Evolutionary conservation across 1,140 invertebrate species (phyloP).

Genomic region (Coenobita brevimanus): DNA sequence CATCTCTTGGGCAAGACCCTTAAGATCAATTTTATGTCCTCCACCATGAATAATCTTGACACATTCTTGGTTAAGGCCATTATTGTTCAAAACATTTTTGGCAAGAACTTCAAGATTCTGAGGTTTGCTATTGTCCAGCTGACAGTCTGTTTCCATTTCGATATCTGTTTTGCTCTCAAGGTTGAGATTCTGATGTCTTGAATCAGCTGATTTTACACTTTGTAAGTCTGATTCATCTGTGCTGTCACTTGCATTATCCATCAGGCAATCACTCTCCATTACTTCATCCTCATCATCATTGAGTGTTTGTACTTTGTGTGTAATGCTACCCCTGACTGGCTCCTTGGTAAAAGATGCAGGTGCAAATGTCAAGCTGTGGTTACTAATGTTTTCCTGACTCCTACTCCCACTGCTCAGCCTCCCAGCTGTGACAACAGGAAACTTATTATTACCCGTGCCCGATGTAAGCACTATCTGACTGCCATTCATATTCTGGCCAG

Average conservation of each 20-base stretch:
- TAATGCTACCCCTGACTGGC: too few species aligned
- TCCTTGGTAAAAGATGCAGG: too few species aligned
- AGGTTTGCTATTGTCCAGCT: not conserved
- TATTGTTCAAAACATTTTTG: conserved; percentile 21
- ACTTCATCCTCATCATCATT: conserved; percentile 4
- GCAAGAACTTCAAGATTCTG: conserved; percentile 5
- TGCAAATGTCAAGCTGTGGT: not conserved
- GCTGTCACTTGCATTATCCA: not conserved
- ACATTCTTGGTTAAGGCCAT: not conserved
- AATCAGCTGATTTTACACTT: not conserved
- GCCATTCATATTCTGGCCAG: not conserved
- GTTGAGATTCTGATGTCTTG: not conserved
- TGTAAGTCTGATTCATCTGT: not conserved
- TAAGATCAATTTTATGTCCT: not conserved
- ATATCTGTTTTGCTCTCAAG: not conserved
- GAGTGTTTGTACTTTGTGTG: too few species aligned
- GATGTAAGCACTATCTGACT: not conserved
- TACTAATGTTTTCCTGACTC: not conserved
- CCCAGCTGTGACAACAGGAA: too few species aligned
- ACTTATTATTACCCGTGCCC: too few species aligned
- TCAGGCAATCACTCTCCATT: not conserved
- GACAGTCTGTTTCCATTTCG: conserved; percentile 18
- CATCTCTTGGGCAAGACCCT: conserved; percentile 5
- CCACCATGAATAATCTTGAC: not conserved
- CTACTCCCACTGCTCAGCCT: too few species aligned